Evolutionary conservation across 2,113 vertebrate species (phyloP).

Genomic region (Climacteris rufus): DNA sequence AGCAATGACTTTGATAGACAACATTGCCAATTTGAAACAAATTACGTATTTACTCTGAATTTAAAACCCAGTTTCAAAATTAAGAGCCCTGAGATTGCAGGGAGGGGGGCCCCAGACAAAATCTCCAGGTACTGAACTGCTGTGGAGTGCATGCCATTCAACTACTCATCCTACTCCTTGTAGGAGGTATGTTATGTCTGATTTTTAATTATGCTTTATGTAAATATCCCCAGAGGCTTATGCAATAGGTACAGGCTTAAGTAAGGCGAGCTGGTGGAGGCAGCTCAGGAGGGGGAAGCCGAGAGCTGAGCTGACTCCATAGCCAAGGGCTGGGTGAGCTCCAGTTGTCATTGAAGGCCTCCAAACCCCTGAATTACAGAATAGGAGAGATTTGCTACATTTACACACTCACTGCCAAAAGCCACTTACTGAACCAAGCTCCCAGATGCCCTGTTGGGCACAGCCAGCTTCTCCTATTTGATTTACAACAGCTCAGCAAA

Average conservation of each 20-base stretch:
- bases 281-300: neutral
- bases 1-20: neutral
- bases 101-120: neutral
- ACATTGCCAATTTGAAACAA: neutral
- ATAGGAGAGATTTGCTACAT: neutral
- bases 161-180: constrained; percentile 24
- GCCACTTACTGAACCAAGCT: neutral
- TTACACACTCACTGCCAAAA: neutral
- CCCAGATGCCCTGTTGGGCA: neutral
- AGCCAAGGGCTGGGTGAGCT: neutral
- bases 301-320: neutral
- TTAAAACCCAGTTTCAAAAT: neutral
- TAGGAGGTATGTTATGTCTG: constrained; percentile 44
- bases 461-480: neutral
- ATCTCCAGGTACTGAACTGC: neutral
- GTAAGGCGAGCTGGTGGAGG: constrained; percentile 23
- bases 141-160: neutral
- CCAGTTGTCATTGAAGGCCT: neutral
- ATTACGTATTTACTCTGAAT: neutral
- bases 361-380: neutral
- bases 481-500: constrained; percentile 11
- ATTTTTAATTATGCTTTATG: constrained; percentile 65
- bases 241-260: constrained; percentile 57
- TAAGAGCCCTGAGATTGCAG: neutral
- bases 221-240: constrained; percentile 65